A percentile compares a stretch with the other conserved stretches of the same genome.
Conservation (phyloP, 2,113 vertebrate species). For the Scomber colias region DNA sequence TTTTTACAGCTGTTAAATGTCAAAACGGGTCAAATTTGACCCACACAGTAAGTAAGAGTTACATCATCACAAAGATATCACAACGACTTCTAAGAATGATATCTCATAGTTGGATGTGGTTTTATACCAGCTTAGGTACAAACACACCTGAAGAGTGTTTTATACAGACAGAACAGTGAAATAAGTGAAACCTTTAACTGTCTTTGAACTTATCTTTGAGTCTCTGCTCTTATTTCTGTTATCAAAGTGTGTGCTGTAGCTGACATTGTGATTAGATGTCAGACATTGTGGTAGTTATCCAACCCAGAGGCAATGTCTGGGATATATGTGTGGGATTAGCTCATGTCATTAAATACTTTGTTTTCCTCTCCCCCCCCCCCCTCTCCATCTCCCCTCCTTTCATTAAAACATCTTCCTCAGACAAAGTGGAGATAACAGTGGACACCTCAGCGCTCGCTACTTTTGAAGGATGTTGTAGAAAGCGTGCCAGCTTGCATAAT, state of each 20-base stretch:
- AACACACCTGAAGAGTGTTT: not conserved
- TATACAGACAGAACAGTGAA: not conserved
- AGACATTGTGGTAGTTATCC: conserved; percentile 20
- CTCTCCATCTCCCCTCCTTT: not conserved
- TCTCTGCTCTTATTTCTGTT: conserved; percentile 18
- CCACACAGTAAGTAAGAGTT: too few relatives aligned
- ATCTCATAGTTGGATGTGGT: conserved; percentile 2
- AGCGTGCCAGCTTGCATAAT: not conserved
- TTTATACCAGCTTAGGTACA: not conserved
- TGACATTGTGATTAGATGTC: conserved; percentile 50
- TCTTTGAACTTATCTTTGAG: not conserved
- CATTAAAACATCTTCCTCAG: not conserved
- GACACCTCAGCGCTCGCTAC: not conserved
- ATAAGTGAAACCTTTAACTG: not conserved
- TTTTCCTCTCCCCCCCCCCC: too few relatives aligned
- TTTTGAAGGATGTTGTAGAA: not conserved
- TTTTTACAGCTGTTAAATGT: too few relatives aligned
- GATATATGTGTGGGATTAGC: not conserved
- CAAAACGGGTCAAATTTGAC: too few relatives aligned
- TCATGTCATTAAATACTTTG: not conserved
- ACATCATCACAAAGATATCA: not conserved
- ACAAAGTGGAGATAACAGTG: not conserved
- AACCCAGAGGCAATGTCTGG: conserved; percentile 13
- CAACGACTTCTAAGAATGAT: not conserved
- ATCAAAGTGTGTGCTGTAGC: conserved; percentile 25